Evolutionary conservation across 2,888 invertebrate species (phyloP), one percentile per base, ranked within the genome.

Genomic region (Luperina nickerlii): DNA sequence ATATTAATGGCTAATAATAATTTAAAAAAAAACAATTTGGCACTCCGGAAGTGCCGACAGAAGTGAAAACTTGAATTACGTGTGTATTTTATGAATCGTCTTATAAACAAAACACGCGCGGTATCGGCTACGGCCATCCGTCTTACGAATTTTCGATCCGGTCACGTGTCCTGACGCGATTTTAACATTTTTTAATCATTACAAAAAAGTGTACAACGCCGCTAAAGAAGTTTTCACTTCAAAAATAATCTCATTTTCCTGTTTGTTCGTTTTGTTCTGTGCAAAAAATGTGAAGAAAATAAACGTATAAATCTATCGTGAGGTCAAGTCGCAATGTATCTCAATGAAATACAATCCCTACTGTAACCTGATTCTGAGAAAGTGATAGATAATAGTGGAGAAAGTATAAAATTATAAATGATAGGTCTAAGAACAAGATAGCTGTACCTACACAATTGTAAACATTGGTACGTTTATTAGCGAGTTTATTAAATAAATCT

Each of bases 331-430:
- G 6, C 74, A 24, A 57, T 45, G n/a, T 65, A 24, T 13, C 27
- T 24, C 32, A 51, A 48, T 57, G 54, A 57, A 79, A 66, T 81
- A 27, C 45, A 74, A 79, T 63, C 48, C 9, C 18, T 57, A 48
- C 18, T 66, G 79, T 42, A 82, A 73, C 48, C 18, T 42, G 63
- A 79, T 38, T 18, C 54, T 6, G 63, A 27, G 38, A 81, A 65
- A 81, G 73, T 73, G 15, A 48, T n/a, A 60, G 8, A 48, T n/a
- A 60, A 38, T 32, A 76, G 74, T 24, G 70, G 24, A 54, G 20
- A 20, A 65, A 20, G 38, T 65, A 20, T 38, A 24, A 20, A 38
- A 24, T 38, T 38, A 38, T 5, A 32, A 65, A 65, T 38, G 9
- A 0, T 32, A 18, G 20, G 38, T 20, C 20, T 65, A 20, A 48